A percentile compares a stretch with the other conserved stretches of the same genome.
Evolutionary conservation across 1,140 invertebrate genomes (phyloP).

Genomic region (Penaeus vannamei): DNA sequence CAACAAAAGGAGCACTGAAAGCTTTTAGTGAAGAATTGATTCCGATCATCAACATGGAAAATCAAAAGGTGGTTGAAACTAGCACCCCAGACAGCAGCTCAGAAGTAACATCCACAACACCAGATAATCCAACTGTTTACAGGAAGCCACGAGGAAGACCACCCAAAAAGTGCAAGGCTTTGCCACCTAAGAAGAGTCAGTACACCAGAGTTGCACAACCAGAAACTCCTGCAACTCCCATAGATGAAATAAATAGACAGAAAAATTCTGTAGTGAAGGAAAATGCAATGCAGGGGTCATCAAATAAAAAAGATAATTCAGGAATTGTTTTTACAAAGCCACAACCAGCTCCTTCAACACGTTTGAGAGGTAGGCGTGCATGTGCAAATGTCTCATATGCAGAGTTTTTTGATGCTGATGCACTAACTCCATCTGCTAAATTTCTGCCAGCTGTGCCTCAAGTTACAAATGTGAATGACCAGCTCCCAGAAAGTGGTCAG

Average conservation of each 20-base stretch:
- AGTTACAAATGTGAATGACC: neutral
- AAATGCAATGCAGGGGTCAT: no score
- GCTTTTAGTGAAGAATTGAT: constrained; percentile 51
- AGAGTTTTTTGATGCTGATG: constrained; percentile 43
- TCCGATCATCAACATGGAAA: neutral
- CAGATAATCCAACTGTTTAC: constrained; percentile 4
- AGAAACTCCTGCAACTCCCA: neutral
- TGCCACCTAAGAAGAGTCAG: neutral
- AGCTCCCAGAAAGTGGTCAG: neutral
- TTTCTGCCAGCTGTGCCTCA: neutral
- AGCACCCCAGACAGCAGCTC: constrained; percentile 56
- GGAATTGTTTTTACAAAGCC: no score
- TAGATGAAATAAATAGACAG: neutral
- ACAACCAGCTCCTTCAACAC: neutral
- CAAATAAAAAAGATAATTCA: no score
- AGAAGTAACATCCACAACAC: constrained; percentile 55
- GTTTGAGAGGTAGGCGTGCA: constrained; percentile 1
- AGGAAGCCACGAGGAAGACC: neutral
- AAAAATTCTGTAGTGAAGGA: neutral
- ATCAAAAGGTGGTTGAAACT: neutral
- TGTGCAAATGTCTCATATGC: constrained; percentile 45
- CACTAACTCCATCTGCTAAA: neutral
- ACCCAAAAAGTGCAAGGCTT: neutral
- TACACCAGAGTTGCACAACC: neutral
- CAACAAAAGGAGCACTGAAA: constrained; percentile 58